Evolutionary conservation across 1,140 invertebrate genomes (phyloP).

Genomic region (Drosophila athabasca): DNA sequence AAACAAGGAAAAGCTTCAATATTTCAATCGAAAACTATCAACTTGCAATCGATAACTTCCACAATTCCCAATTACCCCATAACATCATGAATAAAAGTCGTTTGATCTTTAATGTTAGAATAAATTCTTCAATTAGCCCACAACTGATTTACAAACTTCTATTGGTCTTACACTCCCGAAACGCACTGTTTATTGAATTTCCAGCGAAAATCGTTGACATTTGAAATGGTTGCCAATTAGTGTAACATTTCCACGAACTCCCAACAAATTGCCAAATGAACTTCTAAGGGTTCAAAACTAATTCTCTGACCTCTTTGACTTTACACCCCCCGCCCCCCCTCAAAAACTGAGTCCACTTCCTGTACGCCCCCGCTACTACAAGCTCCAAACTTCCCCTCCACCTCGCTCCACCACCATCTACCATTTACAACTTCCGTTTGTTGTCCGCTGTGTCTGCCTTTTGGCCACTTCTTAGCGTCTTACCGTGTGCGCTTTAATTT

Average conservation of each 20-base stretch:
- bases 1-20: no score
- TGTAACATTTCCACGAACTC: slow-evolving; percentile 3
- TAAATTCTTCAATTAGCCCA: no score
- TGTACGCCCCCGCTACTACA: neutral
- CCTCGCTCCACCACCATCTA: neutral
- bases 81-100: no score
- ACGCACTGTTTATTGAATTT: neutral
- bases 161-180: no score
- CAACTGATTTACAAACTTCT: no score
- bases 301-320: slow-evolving; percentile 14
- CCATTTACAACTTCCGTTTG: slow-evolving; percentile 28
- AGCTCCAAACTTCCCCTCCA: neutral
- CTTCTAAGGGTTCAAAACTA: slow-evolving; percentile 44
- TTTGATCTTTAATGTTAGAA: no score
- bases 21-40: no score
- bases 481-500: slow-evolving; percentile 56
- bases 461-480: slow-evolving; percentile 43
- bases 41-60: no score
- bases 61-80: no score
- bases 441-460: slow-evolving; percentile 19
- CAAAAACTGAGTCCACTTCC: slow-evolving; percentile 27
- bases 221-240: slow-evolving; percentile 10
- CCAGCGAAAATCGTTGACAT: slow-evolving; percentile 9
- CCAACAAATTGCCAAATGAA: slow-evolving; percentile 38
- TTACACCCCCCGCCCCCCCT: neutral